Conservation (phyloP, 2,113 vertebrate genomes). For the Oostethus manadensis region DNA sequence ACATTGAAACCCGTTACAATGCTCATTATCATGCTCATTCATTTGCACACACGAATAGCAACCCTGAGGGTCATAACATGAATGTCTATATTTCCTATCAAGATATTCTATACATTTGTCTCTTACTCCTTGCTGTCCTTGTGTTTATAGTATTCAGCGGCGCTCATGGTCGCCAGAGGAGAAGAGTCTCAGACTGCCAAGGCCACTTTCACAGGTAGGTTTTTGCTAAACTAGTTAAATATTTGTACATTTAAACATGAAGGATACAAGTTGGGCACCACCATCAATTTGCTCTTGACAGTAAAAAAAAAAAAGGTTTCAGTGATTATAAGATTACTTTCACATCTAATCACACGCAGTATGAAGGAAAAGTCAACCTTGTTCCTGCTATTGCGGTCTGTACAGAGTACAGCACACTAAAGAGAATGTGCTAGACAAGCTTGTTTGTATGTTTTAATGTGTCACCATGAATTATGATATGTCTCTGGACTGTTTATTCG, state of each 20-base stretch:
- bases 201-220: conserved; percentile 72
- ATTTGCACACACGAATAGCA: background rate
- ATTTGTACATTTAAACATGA: no score
- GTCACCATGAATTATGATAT: background rate
- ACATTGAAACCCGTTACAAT: background rate
- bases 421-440: background rate
- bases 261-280: background rate
- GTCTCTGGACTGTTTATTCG: conserved; percentile 10
- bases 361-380: background rate
- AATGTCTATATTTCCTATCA: background rate
- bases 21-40: background rate
- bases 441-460: background rate
- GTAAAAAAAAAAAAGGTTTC: background rate
- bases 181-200: conserved; percentile 59
- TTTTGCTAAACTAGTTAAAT: background rate
- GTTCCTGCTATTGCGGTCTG: background rate
- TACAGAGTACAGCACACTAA: background rate
- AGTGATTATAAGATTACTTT: conserved; percentile 1
- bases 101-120: background rate
- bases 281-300: background rate
- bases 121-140: conserved; percentile 9
- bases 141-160: conserved; percentile 57
- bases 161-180: conserved; percentile 72
- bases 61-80: background rate
- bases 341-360: background rate